Evolutionary conservation across 1,140 invertebrate species (phyloP), one percentile per base, ranked within the genome.

Genomic region (Saccostrea cuccullata): DNA sequence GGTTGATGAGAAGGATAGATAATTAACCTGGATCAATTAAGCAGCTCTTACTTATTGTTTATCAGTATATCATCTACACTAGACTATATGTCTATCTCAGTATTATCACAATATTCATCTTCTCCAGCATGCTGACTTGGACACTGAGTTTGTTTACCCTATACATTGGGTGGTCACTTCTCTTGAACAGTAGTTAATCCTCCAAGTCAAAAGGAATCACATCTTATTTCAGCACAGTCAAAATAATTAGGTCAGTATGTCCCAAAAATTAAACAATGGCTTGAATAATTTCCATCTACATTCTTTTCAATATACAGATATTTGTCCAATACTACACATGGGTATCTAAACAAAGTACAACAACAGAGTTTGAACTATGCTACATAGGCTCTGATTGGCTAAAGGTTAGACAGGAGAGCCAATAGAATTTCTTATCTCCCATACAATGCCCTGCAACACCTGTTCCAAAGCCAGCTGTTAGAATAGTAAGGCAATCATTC

Each of bases 331-430:
- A 82, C 73, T 55, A 73, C 67, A 56, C 86, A 87, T 87, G 86
- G 67, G 86, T 82, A 77, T 77, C 70, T 73, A 87, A 87, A 89
- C 88, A 89, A 89, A 89, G 88, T 89, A 89, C 86, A 89, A 89
- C 86, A 89, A 87, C 87, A 56, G 20, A 56, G 86, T 89, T 89
- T 89, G 85, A 89, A 89, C 88, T 87, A 87, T 89, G 88, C 88
- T 82, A 89, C 88, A 89, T 89, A 70, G 40, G 60, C 30, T 82
- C 64, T 89, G 88, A 89, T 89, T 89, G 88, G 88, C 84, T 82
- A 77, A 77, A 55, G 55, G 82, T 26, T 55, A 36, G 82, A 40
- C 40, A 55, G 64, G 60, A 58, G 58, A 84, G 85, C 88, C 88
- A 89, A 89, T 89, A 83, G 86, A 17, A 85, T 70, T 55, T 82